These are phyloP conservation scores for Acrobasis suavella DNA, from an alignment of 2,888 invertebrate genomes.

Conservation along the genomic window DNA sequence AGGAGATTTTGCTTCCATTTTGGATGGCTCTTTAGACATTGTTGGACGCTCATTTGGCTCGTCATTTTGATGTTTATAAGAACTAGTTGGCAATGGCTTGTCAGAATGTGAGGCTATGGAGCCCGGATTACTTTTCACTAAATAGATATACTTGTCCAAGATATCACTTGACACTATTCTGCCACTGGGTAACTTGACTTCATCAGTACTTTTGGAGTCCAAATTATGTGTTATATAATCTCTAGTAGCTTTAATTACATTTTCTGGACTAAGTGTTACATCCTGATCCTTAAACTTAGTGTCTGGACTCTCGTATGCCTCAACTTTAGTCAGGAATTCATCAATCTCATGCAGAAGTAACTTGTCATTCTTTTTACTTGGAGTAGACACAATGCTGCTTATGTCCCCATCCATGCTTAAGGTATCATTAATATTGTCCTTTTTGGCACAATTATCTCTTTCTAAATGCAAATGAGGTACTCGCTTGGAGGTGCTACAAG, in stretches of 20 bases:
- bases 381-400: constrained; percentile 73
- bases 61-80: constrained; percentile 29
- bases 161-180: constrained; percentile 57
- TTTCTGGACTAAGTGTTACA: constrained; percentile 49
- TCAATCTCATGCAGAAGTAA: constrained; percentile 75
- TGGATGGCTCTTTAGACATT: constrained; percentile 35
- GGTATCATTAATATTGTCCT: constrained; percentile 47
- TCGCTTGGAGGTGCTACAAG: constrained; percentile 39
- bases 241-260: constrained; percentile 70
- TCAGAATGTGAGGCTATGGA: constrained; percentile 41
- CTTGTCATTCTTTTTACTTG: constrained; percentile 72
- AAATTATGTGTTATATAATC: constrained; percentile 67
- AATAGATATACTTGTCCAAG: constrained; percentile 74
- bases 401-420: constrained; percentile 76
- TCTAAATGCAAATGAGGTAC: constrained; percentile 49
- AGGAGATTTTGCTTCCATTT: constrained; percentile 51
- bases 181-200: constrained; percentile 64
- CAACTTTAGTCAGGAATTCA: constrained; percentile 73
- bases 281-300: constrained; percentile 51
- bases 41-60: constrained; percentile 21
- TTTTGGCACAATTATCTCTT: constrained; percentile 27
- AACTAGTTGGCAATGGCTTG: constrained; percentile 33
- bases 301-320: constrained; percentile 69
- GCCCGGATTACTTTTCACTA: constrained; percentile 58
- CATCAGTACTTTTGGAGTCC: constrained; percentile 49